Percentiles rank a stretch among this genome's conserved stretches.
Evolutionary conservation across 2,888 invertebrate genomes (phyloP).

Genomic region (Oegoconia quadripuncta): DNA sequence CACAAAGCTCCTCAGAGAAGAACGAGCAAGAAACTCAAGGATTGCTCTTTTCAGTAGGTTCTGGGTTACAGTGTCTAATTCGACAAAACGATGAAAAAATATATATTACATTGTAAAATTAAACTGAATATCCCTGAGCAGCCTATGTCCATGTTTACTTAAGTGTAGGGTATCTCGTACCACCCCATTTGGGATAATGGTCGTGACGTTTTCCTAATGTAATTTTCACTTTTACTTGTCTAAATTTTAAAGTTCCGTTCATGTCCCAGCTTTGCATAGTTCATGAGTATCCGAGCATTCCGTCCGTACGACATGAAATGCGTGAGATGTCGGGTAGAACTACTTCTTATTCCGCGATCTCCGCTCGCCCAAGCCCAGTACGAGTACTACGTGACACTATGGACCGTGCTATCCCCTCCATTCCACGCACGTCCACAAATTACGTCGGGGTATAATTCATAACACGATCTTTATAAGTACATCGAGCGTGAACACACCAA

Average conservation of each 20-base stretch:
- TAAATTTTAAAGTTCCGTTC: slow-evolving; percentile 1
- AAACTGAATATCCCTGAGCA: no score
- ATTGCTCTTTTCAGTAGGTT: no score
- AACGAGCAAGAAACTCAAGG: no score
- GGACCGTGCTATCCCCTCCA: slow-evolving; percentile 3
- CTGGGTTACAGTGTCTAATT: no score
- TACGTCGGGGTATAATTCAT: slow-evolving; percentile 26
- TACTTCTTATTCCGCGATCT: no score
- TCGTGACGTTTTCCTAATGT: not conserved
- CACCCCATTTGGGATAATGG: not conserved
- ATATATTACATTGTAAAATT: no score
- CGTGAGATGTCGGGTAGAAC: no score
- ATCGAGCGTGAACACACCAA: slow-evolving; percentile 10
- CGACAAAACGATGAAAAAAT: no score
- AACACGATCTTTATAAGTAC: slow-evolving; percentile 10
- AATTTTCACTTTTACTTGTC: not conserved
- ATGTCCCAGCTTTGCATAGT: slow-evolving; percentile 9
- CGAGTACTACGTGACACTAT: slow-evolving; percentile 14
- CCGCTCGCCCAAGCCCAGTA: no score
- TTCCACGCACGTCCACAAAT: slow-evolving; percentile 26
- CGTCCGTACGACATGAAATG: slow-evolving; percentile 8
- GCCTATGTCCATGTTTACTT: no score
- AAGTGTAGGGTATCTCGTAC: no score
- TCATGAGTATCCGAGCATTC: slow-evolving; percentile 12
- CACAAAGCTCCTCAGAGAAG: no score